phyloP scores from a whole-genome alignment of 2,888 invertebrate genomes.

The Lithophane semibrunnea region DNA sequence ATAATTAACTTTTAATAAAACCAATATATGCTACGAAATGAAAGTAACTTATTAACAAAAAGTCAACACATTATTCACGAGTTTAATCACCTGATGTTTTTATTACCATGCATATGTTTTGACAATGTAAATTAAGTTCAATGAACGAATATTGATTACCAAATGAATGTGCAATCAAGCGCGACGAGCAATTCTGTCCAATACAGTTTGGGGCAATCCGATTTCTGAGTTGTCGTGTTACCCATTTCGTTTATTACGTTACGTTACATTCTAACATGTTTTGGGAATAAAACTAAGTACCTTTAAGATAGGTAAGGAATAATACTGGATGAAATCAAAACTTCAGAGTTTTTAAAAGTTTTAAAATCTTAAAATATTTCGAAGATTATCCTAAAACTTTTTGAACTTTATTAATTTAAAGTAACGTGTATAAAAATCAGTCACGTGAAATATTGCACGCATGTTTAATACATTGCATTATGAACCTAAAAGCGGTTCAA shows the following conservation, averaged over 20 bases:
- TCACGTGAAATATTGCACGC: neutral
- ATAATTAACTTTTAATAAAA: constrained; percentile 44
- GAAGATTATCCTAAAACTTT: no score
- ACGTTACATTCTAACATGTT: neutral
- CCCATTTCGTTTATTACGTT: constrained; percentile 1
- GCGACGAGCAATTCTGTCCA: constrained; percentile 73
- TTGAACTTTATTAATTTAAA: neutral
- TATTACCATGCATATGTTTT: constrained; percentile 65
- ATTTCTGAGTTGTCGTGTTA: constrained; percentile 48
- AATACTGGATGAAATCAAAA: neutral
- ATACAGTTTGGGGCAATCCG: constrained; percentile 68
- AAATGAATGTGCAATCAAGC: constrained; percentile 81
- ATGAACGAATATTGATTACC: constrained; percentile 76
- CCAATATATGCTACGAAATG: constrained; percentile 44
- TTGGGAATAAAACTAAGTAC: neutral
- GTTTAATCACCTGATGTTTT: constrained; percentile 54
- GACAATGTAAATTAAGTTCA: constrained; percentile 73
- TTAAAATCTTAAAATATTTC: neutral
- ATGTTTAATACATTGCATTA: no score
- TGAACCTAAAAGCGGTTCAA: no score
- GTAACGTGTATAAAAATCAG: neutral
- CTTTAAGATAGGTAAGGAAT: neutral
- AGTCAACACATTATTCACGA: constrained; percentile 53
- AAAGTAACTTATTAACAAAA: constrained; percentile 54
- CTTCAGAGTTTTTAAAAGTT: neutral